Base-by-base conservation (phyloP, 2,113 vertebrate species). In the Mixornis gularis region DNA sequence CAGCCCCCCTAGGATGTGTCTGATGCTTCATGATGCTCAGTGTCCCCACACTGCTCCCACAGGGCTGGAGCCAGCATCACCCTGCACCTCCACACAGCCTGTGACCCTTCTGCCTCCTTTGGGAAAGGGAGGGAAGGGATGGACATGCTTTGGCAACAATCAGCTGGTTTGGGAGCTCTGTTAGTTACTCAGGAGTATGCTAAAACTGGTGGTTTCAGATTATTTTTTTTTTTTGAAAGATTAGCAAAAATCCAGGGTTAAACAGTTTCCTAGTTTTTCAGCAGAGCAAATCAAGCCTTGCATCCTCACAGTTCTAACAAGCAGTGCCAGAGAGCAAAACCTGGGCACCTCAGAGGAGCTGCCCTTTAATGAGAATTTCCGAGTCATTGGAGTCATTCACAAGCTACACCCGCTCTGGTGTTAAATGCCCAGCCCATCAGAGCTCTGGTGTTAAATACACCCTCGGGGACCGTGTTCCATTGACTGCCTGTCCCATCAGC, bases 41-140 rank as follows among this genome's bases (percentile, higher is more conserved):
- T 36, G 26, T 0, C 24, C 60, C 48, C 14, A 6, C 40, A 21
- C 1, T 2, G 30, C 0, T 30, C 60, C 66, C 48, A 48, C 6
- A 5, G 0, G 7, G 58, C 59, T 66, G 59, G 25, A 53, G 44
- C 8, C 6, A 65, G 78, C 85, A 79, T 11, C 26, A 8, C 26
- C 68, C 68, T 63, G 34, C 69, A 24, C 38, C 41, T 41, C 41
- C 72, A 16, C 9, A 4, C 27, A 36, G 48, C 32, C 72, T 53
- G 27, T 3, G 62, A 8, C 10, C 1, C 0, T 27, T 44, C 76
- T 83, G 68, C 59, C 34, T 64, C 18, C 5, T 5, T 26, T 15
- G 62, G 70, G 43, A 73, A 56, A 68, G 53, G 53, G 64, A 40
- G 26, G 17, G 49, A 72, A n/a, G 29, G 15, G 79, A 66, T 4